Base-by-base conservation (phyloP, 2,888 invertebrate genomes). In the Thecophora atra region DNA sequence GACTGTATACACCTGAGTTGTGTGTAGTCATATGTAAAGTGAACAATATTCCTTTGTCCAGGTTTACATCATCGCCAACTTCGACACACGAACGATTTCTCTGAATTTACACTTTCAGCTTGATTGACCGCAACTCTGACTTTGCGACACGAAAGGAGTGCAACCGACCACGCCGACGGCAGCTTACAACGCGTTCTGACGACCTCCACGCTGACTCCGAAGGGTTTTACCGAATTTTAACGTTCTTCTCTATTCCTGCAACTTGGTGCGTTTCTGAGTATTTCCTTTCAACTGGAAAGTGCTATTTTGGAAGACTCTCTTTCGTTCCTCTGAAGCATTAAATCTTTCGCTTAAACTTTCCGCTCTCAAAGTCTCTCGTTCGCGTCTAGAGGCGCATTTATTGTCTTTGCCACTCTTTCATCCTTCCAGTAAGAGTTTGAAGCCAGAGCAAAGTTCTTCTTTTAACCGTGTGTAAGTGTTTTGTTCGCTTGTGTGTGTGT, bases 271-370 rank as follows among this genome's bases (percentile, higher is more conserved):
- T n/a, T 47, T 47, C 28, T 19, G 19, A 13, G 51, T 19, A 15
- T 11, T 17, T n/a, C 0, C 30, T 69, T 26, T 47, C 13, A 26
- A 44, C 60, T 69, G 58, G 58, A 60, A 69, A 62, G 19, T 60
- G 60, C 60, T 60, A 69, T 69, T 69, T 69, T 69, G 69, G 69
- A 69, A 62, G 28, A 5, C 24, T 62, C 62, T 19, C 30, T 65
- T 19, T 24, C 51, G 5, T 26, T 66, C 8, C 17, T 28, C 24
- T 44, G 17, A 8, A 37, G 37, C 28, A 17, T 58, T 58, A 17
- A 21, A 2, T 26, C 30, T 28, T 60, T 3, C 30, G 15, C 26
- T 62, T 62, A n/a, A 21, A 30, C 7, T 37, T 37, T 37, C 7
- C 37, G 6, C 37, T 37, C 11, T 37, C 37, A 37, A 6, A 37